Evolutionary conservation across 2,113 vertebrate species (phyloP).

Genomic region (Tenrec ecaudatus): DNA sequence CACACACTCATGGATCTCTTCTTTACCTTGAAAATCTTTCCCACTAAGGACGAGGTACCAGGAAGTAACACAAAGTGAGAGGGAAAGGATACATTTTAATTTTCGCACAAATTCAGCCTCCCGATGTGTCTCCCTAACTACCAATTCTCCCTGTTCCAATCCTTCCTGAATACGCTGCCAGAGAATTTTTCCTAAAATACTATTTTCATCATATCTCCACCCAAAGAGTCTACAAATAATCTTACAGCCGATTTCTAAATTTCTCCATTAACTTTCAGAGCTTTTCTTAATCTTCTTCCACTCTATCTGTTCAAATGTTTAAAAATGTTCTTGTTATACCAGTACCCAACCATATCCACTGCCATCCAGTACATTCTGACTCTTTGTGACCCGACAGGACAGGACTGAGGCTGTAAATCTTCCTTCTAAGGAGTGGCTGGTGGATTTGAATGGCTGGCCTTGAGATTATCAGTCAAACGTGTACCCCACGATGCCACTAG

Average conservation of each 20-base stretch:
- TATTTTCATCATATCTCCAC: not conserved
- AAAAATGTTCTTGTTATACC: not conserved
- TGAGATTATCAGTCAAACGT: too few species aligned
- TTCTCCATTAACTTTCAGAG: not conserved
- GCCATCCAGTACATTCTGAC: too few species aligned
- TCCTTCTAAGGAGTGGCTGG: too few species aligned
- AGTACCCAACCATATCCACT: too few species aligned
- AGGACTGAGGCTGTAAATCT: too few species aligned
- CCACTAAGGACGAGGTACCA: not conserved
- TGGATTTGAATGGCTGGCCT: too few species aligned
- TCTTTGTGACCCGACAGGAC: too few species aligned
- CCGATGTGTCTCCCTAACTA: not conserved
- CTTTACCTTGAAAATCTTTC: not conserved
- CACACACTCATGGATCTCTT: not conserved
- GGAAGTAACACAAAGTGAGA: constrained; percentile 41
- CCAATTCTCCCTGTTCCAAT: not conserved
- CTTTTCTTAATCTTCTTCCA: not conserved
- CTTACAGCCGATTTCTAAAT: not conserved
- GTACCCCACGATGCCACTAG: too few species aligned
- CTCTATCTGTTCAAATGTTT: not conserved
- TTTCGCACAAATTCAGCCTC: constrained; percentile 3
- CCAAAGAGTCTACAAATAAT: not conserved
- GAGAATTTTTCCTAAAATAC: constrained; percentile 57
- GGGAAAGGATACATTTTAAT: not conserved
- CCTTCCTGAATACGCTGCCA: not conserved